A percentile compares a stretch with the other conserved stretches of the same genome.
These are phyloP conservation scores for Kryphioiulus occultus DNA, from an alignment of 2,888 invertebrate species.

Conservation along the genomic window DNA sequence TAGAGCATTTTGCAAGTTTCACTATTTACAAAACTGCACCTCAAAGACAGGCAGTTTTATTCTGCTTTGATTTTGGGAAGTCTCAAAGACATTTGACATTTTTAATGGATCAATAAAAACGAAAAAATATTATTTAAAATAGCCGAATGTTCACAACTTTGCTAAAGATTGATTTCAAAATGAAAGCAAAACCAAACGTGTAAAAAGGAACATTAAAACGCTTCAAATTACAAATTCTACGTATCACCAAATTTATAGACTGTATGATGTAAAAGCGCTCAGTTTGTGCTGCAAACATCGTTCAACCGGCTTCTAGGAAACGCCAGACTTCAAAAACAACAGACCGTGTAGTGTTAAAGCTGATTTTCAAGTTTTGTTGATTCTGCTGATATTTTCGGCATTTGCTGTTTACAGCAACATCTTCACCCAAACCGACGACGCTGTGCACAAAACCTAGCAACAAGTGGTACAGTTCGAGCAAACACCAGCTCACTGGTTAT, in stretches of 20 bases:
- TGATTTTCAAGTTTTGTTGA: background rate
- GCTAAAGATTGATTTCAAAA: too few relatives aligned
- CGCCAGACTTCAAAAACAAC: background rate
- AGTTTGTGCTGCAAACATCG: background rate
- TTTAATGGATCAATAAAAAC: too few relatives aligned
- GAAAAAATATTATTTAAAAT: too few relatives aligned
- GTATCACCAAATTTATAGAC: background rate
- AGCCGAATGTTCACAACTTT: too few relatives aligned
- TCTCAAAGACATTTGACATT: too few relatives aligned
- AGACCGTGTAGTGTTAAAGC: background rate
- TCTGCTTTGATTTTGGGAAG: too few relatives aligned
- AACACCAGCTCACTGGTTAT: background rate
- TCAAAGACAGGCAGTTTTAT: too few relatives aligned
- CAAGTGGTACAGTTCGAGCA: background rate
- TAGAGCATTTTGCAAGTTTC: too few relatives aligned
- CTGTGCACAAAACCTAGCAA: background rate
- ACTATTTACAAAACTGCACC: too few relatives aligned
- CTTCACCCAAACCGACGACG: background rate
- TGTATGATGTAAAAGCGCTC: background rate
- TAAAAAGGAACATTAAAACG: too few relatives aligned
- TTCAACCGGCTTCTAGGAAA: background rate
- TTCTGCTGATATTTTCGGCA: background rate
- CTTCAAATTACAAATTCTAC: too few relatives aligned
- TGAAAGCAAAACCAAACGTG: too few relatives aligned
- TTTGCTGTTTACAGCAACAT: background rate